These are phyloP conservation scores for Oegoconia quadripuncta DNA, from an alignment of 2,888 invertebrate genomes.

Conservation along the genomic window DNA sequence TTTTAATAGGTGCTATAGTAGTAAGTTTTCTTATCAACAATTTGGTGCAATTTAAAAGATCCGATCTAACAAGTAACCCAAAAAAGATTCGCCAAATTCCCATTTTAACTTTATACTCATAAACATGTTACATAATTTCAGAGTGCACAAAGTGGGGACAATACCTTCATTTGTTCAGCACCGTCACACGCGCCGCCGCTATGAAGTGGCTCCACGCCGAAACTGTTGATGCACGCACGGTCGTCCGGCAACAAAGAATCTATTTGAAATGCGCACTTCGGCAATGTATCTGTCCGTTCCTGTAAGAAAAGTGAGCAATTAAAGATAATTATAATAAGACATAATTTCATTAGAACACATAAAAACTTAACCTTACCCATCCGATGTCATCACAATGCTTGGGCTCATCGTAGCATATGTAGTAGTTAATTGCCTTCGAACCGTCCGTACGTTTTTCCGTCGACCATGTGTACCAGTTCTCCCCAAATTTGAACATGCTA, in stretches of 20 bases:
- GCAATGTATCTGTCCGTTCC: constrained; percentile 59
- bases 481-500: constrained; percentile 71
- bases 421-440: constrained; percentile 58
- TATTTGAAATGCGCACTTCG: constrained; percentile 68
- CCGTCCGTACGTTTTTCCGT: constrained; percentile 60
- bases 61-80: no score
- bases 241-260: constrained; percentile 63
- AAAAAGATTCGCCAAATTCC: not conserved
- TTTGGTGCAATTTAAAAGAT: no score
- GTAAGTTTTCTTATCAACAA: no score
- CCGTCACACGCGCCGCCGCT: constrained; percentile 52
- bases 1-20: no score
- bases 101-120: not conserved
- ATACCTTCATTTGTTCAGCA: constrained; percentile 70
- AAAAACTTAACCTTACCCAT: constrained; percentile 58
- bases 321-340: not conserved
- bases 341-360: no score
- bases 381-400: constrained; percentile 68
- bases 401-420: constrained; percentile 67
- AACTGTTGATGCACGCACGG: constrained; percentile 63
- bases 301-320: constrained; percentile 20
- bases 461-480: constrained; percentile 72
- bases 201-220: constrained; percentile 54
- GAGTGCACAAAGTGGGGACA: not conserved
- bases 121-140: not conserved